Evolutionary conservation across 2,797 vertebrate species (phyloP).

Genomic region (Chaenodraco wilsoni): DNA sequence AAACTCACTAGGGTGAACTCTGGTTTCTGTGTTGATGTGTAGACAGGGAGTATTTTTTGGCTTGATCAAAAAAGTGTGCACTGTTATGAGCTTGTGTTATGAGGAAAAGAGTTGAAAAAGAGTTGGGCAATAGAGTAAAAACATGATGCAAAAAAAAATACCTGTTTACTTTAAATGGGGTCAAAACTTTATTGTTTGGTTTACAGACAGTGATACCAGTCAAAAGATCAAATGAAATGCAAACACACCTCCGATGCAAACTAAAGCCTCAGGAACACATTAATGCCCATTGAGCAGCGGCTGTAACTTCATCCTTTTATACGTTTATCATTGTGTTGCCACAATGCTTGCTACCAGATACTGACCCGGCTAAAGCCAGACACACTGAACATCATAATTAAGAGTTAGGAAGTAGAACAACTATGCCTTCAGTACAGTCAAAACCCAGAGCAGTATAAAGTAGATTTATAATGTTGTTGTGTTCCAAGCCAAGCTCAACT

Average conservation of each 20-base stretch:
- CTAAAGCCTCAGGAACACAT: neutral
- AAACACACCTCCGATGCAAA: neutral
- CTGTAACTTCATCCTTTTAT: neutral
- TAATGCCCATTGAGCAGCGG: constrained; percentile 5
- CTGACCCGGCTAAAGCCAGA: neutral
- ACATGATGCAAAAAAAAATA: too few relatives aligned
- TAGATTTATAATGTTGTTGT: constrained; percentile 18
- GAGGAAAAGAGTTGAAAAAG: too few relatives aligned
- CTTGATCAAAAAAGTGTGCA: too few relatives aligned
- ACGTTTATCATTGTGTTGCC: neutral
- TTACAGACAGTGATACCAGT: neutral
- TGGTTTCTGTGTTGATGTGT: too few relatives aligned
- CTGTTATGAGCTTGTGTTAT: too few relatives aligned
- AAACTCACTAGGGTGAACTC: too few relatives aligned
- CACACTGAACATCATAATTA: neutral
- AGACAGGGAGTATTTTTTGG: too few relatives aligned
- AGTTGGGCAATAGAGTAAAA: too few relatives aligned
- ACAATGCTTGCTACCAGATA: neutral
- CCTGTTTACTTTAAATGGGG: neutral
- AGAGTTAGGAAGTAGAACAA: neutral
- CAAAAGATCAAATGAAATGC: constrained; percentile 5
- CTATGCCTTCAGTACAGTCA: neutral
- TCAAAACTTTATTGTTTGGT: neutral
- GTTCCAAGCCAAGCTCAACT: constrained; percentile 7
- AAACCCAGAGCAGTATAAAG: neutral